Conservation (phyloP, 37 sponge, comb jelly and placozoan species). For the Cliona cf. orientalis region DNA sequence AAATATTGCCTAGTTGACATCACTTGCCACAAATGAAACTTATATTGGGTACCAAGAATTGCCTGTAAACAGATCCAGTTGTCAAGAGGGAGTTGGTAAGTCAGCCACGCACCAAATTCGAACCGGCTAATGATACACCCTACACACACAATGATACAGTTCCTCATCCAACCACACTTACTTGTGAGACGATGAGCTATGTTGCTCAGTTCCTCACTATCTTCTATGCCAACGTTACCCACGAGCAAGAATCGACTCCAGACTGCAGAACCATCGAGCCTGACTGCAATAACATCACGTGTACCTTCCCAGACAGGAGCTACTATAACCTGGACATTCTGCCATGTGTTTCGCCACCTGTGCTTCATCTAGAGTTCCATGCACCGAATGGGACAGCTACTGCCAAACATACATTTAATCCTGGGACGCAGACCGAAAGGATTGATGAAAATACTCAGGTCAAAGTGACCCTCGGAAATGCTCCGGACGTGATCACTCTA, state of each 20-base stretch:
- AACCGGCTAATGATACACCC: background rate
- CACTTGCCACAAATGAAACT: too few species aligned
- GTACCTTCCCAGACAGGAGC: background rate
- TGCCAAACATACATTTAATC: too few species aligned
- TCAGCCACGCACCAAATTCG: too few species aligned
- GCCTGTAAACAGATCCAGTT: too few species aligned
- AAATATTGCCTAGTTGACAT: too few species aligned
- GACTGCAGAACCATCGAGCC: background rate
- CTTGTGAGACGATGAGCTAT: background rate
- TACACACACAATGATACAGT: background rate
- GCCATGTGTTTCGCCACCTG: background rate
- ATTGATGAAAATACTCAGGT: too few species aligned
- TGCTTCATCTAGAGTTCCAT: background rate
- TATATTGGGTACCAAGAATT: too few species aligned
- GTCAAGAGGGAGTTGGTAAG: too few species aligned
- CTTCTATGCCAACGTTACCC: background rate
- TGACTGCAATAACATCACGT: background rate
- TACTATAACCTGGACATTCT: background rate
- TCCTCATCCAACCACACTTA: background rate
- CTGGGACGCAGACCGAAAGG: too few species aligned
- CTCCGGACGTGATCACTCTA: too few species aligned
- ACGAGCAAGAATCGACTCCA: background rate
- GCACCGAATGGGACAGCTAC: too few species aligned
- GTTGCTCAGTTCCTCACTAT: background rate
- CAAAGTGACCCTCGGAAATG: too few species aligned